phyloP scores from a whole-genome alignment of 2,888 invertebrate species.

The Conomelus anceps region DNA sequence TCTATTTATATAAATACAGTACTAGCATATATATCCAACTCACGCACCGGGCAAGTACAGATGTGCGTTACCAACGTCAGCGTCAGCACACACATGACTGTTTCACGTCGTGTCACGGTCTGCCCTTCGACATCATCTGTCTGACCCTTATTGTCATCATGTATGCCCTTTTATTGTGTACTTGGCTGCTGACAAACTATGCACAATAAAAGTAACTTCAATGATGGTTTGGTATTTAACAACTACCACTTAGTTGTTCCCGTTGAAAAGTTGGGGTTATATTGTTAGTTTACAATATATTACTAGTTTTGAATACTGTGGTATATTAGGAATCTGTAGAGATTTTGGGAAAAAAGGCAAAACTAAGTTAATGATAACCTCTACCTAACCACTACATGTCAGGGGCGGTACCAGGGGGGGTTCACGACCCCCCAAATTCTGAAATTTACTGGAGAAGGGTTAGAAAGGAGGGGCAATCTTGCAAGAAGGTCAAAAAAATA shows the following conservation, averaged over 20 bases:
- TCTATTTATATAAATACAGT: neutral
- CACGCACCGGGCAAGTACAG: neutral
- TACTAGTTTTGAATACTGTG: neutral
- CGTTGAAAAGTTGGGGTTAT: neutral
- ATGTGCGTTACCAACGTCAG: neutral
- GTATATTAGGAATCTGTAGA: too few relatives aligned
- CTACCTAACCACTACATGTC: too few relatives aligned
- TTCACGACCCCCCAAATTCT: too few relatives aligned
- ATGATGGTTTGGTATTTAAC: neutral
- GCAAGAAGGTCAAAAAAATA: too few relatives aligned
- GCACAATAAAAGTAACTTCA: neutral
- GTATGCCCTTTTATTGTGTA: neutral
- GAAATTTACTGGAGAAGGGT: too few relatives aligned
- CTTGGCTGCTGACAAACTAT: neutral
- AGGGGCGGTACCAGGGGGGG: too few relatives aligned
- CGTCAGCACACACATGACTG: neutral
- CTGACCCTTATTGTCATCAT: neutral
- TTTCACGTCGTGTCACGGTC: neutral
- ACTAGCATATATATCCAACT: neutral
- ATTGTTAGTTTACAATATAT: neutral
- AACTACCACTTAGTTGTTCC: neutral
- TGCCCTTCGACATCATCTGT: neutral
- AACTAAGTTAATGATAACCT: too few relatives aligned
- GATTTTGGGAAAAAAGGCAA: too few relatives aligned
- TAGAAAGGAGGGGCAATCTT: too few relatives aligned